A percentile compares a stretch with the other conserved stretches of the same genome.
These are phyloP conservation scores for Aphelocoma coerulescens DNA, from an alignment of 2,113 vertebrate genomes.

Conservation along the genomic window DNA sequence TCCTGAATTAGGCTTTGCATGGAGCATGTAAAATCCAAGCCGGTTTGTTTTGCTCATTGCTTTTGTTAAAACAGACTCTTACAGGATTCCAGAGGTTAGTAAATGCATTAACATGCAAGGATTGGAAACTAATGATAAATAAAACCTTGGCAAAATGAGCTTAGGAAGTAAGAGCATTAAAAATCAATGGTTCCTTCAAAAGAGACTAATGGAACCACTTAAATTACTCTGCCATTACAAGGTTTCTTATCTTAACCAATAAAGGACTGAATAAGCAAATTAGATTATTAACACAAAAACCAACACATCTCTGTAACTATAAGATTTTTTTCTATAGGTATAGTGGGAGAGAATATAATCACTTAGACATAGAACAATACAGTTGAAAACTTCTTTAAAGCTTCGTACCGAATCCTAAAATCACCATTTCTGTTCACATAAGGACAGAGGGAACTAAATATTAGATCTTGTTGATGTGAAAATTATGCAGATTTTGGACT, in stretches of 20 bases:
- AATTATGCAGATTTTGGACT: neutral
- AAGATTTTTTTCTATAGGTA: neutral
- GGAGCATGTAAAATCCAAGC: neutral
- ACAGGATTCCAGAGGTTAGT: slow-evolving; percentile 17
- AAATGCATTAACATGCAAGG: slow-evolving; percentile 29
- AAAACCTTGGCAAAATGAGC: slow-evolving; percentile 21
- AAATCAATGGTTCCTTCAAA: slow-evolving; percentile 47
- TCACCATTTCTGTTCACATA: neutral
- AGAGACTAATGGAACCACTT: slow-evolving; percentile 17
- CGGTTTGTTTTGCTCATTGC: neutral
- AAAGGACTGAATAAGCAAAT: slow-evolving; percentile 29
- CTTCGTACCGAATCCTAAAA: neutral
- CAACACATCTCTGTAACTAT: neutral
- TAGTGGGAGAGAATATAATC: neutral
- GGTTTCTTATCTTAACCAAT: slow-evolving; percentile 20
- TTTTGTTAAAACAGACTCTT: neutral
- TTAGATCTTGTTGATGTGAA: neutral
- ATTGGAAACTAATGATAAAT: slow-evolving; percentile 35
- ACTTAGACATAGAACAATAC: neutral
- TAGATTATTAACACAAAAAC: slow-evolving; percentile 3
- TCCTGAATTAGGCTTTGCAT: neutral
- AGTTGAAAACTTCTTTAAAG: neutral
- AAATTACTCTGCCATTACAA: slow-evolving; percentile 29
- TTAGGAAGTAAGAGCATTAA: slow-evolving; percentile 50
- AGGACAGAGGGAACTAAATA: neutral